A percentile compares a stretch with the other conserved stretches of the same genome.
These are phyloP conservation scores for Microplitis manilae DNA, from an alignment of 2,888 invertebrate genomes.

Conservation along the genomic window DNA sequence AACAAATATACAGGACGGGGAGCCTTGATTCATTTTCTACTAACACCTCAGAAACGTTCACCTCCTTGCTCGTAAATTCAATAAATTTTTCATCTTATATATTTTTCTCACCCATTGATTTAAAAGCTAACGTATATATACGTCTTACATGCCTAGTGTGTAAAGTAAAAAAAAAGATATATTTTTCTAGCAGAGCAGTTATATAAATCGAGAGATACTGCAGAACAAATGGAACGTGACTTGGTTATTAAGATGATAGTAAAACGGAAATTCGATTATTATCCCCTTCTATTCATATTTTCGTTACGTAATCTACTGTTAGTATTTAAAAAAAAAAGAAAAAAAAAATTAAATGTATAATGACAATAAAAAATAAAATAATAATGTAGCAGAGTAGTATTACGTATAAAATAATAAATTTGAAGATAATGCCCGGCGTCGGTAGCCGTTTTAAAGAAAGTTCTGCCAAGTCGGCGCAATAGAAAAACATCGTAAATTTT, in stretches of 20 bases:
- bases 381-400: slow-evolving; percentile 38
- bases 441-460: slow-evolving; percentile 62
- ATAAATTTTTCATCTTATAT: neutral
- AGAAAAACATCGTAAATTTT: slow-evolving; percentile 57
- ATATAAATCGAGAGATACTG: slow-evolving; percentile 52
- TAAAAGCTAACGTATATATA: neutral
- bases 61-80: neutral
- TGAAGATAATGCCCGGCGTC: slow-evolving; percentile 44
- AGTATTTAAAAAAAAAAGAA: neutral
- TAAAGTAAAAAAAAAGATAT: neutral
- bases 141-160: neutral
- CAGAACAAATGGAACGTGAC: slow-evolving; percentile 54
- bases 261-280: slow-evolving; percentile 11
- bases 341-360: neutral
- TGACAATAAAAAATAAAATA: neutral
- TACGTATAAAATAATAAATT: slow-evolving; percentile 65
- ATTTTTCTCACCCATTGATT: neutral
- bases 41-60: neutral
- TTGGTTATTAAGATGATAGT: neutral
- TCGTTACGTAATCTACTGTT: slow-evolving; percentile 6
- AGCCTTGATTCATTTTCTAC: too few species aligned
- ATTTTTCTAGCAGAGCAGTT: neutral
- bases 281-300: neutral
- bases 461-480: slow-evolving; percentile 69
- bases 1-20: too few species aligned